A percentile compares a stretch with the other conserved stretches of the same genome.
Conservation (phyloP, 2,113 vertebrate genomes). For the Oenanthe melanoleuca region DNA sequence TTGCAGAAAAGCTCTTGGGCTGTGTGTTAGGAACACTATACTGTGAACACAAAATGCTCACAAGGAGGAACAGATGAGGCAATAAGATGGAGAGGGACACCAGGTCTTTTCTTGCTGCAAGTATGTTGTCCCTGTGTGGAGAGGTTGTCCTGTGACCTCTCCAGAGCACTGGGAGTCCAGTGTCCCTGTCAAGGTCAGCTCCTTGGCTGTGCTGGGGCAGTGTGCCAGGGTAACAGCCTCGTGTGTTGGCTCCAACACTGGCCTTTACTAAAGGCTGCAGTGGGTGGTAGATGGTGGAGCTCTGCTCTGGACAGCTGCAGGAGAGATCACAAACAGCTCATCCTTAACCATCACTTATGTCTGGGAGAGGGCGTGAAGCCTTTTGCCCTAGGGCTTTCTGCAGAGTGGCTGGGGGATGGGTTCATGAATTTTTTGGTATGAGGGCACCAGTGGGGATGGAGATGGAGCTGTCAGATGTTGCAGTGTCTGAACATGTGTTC, state of each 20-base stretch:
- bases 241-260: accelerated
- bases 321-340: neutral
- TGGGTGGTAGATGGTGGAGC: neutral
- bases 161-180: neutral
- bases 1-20: neutral
- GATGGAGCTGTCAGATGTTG: neutral
- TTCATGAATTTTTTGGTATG: neutral
- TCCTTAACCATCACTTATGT: neutral
- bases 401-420: neutral
- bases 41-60: neutral
- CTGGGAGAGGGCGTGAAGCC: neutral
- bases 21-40: neutral
- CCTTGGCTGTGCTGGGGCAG: neutral
- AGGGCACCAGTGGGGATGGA: too few species aligned
- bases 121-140: neutral
- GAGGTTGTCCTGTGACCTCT: neutral
- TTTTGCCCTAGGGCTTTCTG: neutral
- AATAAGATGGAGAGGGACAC: neutral
- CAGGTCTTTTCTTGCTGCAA: neutral
- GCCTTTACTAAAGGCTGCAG: neutral
- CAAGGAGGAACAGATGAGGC: neutral
- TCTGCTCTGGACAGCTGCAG: neutral
- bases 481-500: neutral
- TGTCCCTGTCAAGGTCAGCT: neutral
- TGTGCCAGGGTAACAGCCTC: neutral